Percentiles rank a stretch among this genome's conserved stretches.
phyloP scores from a whole-genome alignment of 2,113 vertebrate species.

The Ovibos moschatus region DNA sequence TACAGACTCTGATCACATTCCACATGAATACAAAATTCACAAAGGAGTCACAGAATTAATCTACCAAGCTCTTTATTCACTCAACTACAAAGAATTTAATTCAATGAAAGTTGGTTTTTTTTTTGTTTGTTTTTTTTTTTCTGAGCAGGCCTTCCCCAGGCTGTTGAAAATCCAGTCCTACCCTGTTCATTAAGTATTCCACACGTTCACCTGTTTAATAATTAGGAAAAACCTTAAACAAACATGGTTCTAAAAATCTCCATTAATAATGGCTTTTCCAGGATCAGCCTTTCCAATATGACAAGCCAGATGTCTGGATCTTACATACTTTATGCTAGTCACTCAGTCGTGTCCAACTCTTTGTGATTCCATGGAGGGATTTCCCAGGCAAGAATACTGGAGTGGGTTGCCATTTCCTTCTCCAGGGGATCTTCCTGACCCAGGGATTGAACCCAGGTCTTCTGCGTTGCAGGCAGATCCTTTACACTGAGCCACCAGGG shows the following conservation, averaged over 20 bases:
- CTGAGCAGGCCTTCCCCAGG: not conserved
- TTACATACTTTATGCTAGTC: not conserved
- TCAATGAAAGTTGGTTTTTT: not conserved
- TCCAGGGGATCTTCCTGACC: not conserved
- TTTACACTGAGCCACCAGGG: not conserved
- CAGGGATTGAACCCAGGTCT: not conserved
- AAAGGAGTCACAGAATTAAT: not conserved
- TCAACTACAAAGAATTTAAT: not conserved
- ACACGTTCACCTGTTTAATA: not conserved
- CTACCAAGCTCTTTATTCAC: not conserved
- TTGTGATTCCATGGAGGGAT: not conserved
- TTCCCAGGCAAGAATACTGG: not conserved
- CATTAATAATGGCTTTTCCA: not conserved
- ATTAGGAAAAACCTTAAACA: conserved; percentile 7
- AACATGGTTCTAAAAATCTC: not conserved
- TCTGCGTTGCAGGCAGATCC: not conserved
- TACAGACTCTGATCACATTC: not conserved
- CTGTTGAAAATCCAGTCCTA: not conserved
- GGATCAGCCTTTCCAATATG: not conserved
- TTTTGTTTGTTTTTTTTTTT: not conserved
- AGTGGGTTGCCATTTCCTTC: not conserved
- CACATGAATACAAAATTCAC: conserved; percentile 22
- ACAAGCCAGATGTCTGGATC: not conserved
- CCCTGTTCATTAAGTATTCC: not conserved
- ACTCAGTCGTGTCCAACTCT: not conserved